Evolutionary conservation across 2,113 vertebrate genomes (phyloP), one percentile per base, ranked within the genome.

Genomic region (Trematocara marginatum): DNA sequence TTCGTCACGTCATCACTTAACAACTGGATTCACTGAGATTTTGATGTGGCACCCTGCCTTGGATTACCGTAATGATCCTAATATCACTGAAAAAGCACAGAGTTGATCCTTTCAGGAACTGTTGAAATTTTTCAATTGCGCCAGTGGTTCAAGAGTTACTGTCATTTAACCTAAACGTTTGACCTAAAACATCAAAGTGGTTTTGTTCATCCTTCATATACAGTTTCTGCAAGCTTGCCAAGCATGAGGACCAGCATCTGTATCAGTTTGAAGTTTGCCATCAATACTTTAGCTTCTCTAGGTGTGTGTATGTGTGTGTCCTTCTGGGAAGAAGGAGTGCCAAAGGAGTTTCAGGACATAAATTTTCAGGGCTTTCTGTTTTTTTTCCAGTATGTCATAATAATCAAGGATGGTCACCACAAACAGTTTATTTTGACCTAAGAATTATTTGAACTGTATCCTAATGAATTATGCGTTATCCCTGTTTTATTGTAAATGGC

Each of bases 131-230:
- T 61, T 18, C 31, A 18, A n/a, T 35, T 61, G 15, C 0, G 0
- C 3, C 57, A 61, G 9, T 11, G 0, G 0, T 35, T 35, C 9
- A 35, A 61, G 57, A 61, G 31, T 18, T 18, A 0, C 9, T n/a
- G 16, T 35, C 29, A 61, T 64, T 38, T 38, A 12, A 1, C 6
- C 35, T 38, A 0, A 40, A 64, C 3, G 16, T 61, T 18, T 61
- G 31, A 11, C 9, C 57, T 35, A 18, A 64, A 38, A 40, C 16
- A 66, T 66, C 10, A 47, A 16, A 10, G 66, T 71, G 3, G 20
- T 47, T 45, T 45, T 15, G 38, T 26, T 15, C 66, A 71, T 71
- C 13, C 13, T 71, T 47, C 29, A 29, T 10, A 71, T 71, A 47
- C 66, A 47, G 66, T 47, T 8, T 71, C 20, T 71, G 20, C 23